Conservation (phyloP, 2,113 vertebrate species). For the human (Homo sapiens) region DNA sequence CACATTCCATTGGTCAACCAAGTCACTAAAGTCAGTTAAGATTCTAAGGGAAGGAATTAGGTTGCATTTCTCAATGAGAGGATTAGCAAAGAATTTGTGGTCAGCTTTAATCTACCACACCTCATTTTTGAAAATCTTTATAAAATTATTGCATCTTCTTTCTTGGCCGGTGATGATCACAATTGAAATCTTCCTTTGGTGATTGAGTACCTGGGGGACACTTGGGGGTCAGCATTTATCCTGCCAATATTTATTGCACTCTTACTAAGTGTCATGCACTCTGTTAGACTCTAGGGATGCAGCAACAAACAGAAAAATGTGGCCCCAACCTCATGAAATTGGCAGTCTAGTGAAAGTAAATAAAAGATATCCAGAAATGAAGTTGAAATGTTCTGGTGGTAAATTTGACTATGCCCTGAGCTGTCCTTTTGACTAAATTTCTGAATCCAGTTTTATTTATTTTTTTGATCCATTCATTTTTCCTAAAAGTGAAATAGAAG, state of each 20-base stretch:
- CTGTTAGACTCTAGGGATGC: background rate
- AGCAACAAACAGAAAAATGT: background rate
- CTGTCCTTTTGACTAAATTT: background rate
- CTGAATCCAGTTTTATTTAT: background rate
- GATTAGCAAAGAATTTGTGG: background rate
- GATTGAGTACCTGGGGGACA: background rate
- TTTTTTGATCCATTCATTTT: background rate
- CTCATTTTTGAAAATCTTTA: conserved; percentile 1
- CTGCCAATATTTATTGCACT: background rate
- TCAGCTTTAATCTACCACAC: background rate
- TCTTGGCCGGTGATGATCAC: background rate
- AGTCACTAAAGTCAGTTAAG: background rate
- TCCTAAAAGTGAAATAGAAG: background rate
- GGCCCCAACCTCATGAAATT: background rate
- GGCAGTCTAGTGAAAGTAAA: background rate
- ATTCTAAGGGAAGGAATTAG: background rate
- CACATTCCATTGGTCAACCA: background rate
- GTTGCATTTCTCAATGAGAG: background rate
- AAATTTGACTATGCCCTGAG: background rate
- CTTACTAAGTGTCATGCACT: background rate
- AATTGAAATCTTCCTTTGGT: background rate
- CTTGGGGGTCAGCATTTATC: background rate
- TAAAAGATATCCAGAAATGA: background rate
- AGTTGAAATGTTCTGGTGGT: background rate
- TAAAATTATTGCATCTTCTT: background rate